Conservation (phyloP, 2,797 vertebrate genomes). For the Coccyzus lansbergi region DNA sequence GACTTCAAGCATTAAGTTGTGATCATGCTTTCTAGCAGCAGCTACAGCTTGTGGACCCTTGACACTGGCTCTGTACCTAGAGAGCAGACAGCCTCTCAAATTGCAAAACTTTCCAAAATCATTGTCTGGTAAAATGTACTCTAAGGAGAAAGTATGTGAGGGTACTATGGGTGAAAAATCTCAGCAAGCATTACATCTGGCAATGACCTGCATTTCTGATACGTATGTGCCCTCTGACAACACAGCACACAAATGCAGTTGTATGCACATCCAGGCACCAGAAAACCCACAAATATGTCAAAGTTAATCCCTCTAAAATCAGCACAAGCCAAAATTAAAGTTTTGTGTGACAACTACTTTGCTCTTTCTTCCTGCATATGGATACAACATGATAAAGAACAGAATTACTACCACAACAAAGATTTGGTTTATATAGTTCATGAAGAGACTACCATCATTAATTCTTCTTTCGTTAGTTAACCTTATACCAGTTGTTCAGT, state of each 20-base stretch:
- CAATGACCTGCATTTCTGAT: rapidly evolving
- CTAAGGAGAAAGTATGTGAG: neutral
- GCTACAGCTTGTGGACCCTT: neutral
- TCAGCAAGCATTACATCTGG: neutral
- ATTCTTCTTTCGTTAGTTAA: neutral
- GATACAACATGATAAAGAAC: rapidly evolving
- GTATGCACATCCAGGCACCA: neutral
- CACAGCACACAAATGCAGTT: rapidly evolving
- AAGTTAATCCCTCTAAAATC: neutral
- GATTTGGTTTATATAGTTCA: neutral
- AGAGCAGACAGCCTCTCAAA: neutral
- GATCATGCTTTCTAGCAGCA: neutral
- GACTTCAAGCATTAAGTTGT: neutral
- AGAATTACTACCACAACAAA: neutral
- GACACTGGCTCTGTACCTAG: neutral
- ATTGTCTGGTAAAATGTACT: neutral
- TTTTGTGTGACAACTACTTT: neutral
- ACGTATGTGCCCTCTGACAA: rapidly evolving
- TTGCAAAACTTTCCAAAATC: neutral
- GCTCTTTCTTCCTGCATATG: neutral
- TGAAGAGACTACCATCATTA: neutral
- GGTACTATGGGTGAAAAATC: neutral
- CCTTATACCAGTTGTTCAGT: neutral
- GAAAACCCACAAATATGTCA: neutral
- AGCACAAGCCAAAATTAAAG: neutral